Evolutionary conservation across 2,888 invertebrate genomes (phyloP).

Genomic region (Ethmia dodecea): DNA sequence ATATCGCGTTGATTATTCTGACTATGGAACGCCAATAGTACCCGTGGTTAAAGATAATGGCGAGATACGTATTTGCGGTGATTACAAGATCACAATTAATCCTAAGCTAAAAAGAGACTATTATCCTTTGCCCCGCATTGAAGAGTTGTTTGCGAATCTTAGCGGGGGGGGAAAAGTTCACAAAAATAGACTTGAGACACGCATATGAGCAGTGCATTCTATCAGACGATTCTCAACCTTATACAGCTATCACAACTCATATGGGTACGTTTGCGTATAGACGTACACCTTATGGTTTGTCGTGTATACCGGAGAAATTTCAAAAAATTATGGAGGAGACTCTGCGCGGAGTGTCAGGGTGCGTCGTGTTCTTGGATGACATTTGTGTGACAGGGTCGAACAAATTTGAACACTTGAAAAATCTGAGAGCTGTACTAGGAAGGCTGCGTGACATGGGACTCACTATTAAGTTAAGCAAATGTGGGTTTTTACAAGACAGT

Average conservation of each 20-base stretch:
- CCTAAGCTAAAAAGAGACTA: conserved; percentile 1
- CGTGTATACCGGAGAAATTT: conserved; percentile 6
- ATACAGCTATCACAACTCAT: conserved; percentile 8
- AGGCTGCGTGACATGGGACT: conserved; percentile 4
- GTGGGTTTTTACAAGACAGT: conserved; percentile 5
- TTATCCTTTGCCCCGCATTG: conserved; percentile 4
- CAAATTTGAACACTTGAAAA: conserved; percentile 1
- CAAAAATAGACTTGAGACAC: conserved; percentile 9
- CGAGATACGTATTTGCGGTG: conserved; percentile 3
- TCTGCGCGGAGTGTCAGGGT: conserved; percentile 1
- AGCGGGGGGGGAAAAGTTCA: conserved; percentile 8
- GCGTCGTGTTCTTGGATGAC: conserved; percentile 5
- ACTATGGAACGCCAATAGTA: conserved; percentile 5
- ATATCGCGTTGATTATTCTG: too few relatives aligned
- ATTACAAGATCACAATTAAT: conserved; percentile 7
- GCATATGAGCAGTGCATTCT: conserved; percentile 4
- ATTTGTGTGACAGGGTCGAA: conserved; percentile 3
- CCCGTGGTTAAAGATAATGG: conserved; percentile 3
- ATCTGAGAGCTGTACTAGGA: conserved; percentile 2
- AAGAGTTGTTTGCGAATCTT: conserved; percentile 2
- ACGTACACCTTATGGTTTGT: conserved; percentile 5
- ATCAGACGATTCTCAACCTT: conserved; percentile 4
- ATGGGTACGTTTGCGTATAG: conserved; percentile 7
- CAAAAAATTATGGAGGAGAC: conserved; percentile 5
- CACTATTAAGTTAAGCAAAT: conserved; percentile 5